Base-by-base conservation (phyloP, 2,888 invertebrate species). In the Coenonympha arcania region DNA sequence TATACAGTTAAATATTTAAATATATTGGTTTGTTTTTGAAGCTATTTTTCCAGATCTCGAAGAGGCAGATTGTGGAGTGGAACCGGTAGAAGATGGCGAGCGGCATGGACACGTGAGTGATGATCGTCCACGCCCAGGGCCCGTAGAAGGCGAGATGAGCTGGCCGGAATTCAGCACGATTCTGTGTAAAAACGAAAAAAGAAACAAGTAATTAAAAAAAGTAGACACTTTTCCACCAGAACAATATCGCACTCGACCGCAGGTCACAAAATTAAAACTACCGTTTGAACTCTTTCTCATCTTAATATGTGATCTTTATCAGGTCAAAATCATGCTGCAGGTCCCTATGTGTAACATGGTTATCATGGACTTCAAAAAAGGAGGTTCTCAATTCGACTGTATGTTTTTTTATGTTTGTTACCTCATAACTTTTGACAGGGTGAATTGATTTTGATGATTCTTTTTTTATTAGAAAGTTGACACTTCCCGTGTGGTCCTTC, bases 41-140 rank as follows among this genome's bases (percentile, higher is more conserved):
- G 42, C 94, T 92, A 56, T 92, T 90, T 73, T 95, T 96, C 96
- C 96, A 96, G 49, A 96, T 93, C 76, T 96, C 95, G 66, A 95
- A 95, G 15, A 96, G 88, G 73, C 96, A 96, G 61, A 96, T 95
- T 0, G 95, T 95, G 2, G 95, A 95, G 76, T 96, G 95, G 70
- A 96, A 96, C 33, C 96, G 87, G 77, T 95, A 96, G 80, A 95
- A 95, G 62, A 95, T 95, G 0, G 94, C 94, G 39, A 96, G 80
- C 0, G 95, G 95, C 91, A 95, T 94, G 0, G 94, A 93, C 0
- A 95, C 92, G 69, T 95, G 95, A 0, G 94, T 94, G 62, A 96
- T 95, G 60, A 95, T 93, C 0, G 95, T 94, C 95, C 95, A 96
- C 2, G 93, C 93, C 94, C 95, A 95, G 1, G 92, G 89, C 0